A percentile compares a stretch with the other conserved stretches of the same genome.
phyloP scores from a whole-genome alignment of 2,888 invertebrate species.

The Pristionchus entomophagus region DNA sequence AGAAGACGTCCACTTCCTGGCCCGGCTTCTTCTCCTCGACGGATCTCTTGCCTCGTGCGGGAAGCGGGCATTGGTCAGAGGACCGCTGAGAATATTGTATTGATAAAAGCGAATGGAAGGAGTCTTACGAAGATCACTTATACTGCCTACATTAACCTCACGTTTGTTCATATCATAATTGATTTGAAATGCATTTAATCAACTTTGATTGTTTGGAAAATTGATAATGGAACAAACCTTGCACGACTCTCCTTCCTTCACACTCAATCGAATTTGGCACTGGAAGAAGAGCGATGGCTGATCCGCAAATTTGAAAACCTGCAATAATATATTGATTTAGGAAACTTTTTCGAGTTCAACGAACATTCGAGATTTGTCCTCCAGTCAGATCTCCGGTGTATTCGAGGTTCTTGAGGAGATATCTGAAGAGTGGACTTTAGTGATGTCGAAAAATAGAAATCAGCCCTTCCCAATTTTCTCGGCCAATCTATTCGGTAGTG shows the following conservation, averaged over 20 bases:
- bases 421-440: slow-evolving; percentile 44
- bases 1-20: slow-evolving; percentile 68
- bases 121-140: too few relatives aligned
- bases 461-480: too few relatives aligned
- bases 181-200: too few relatives aligned
- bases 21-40: slow-evolving; percentile 49
- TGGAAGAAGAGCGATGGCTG: slow-evolving; percentile 72
- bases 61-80: slow-evolving; percentile 65
- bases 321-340: neutral
- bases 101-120: neutral
- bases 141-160: too few relatives aligned
- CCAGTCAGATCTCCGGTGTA: slow-evolving; percentile 69
- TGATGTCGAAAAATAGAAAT: neutral
- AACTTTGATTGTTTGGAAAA: too few relatives aligned
- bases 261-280: slow-evolving; percentile 69
- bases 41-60: slow-evolving; percentile 67
- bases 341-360: neutral
- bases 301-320: slow-evolving; percentile 75
- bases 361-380: slow-evolving; percentile 67
- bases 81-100: slow-evolving; percentile 55
- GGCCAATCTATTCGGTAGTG: too few relatives aligned
- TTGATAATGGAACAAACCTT: slow-evolving; percentile 45
- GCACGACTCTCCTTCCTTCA: slow-evolving; percentile 66
- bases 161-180: too few relatives aligned
- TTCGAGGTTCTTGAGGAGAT: slow-evolving; percentile 70